These are phyloP conservation scores for Gobionotothen gibberifrons DNA, from an alignment of 2,797 vertebrate species.

Conservation along the genomic window DNA sequence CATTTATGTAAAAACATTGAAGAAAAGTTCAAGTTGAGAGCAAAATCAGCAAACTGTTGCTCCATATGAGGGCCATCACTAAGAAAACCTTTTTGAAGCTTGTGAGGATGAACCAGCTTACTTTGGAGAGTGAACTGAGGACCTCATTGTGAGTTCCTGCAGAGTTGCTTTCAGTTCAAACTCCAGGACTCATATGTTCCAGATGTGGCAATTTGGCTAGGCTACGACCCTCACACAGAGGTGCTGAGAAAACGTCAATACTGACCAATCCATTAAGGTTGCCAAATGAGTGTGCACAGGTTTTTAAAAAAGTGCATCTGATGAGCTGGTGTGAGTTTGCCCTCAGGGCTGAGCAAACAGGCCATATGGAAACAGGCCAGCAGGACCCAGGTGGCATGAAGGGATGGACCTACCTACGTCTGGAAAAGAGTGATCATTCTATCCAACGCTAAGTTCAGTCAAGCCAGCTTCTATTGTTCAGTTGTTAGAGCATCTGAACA, in stretches of 20 bases:
- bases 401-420: conserved; percentile 11
- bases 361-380: conserved; percentile 40
- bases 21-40: conserved; percentile 26
- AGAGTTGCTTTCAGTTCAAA: conserved; percentile 61
- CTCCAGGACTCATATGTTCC: conserved; percentile 74
- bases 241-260: conserved; percentile 78
- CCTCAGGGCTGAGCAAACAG: conserved; percentile 67
- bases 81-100: conserved; percentile 40
- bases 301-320: conserved; percentile 73
- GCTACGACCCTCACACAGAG: conserved; percentile 74
- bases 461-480: conserved; percentile 19
- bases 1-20: conserved; percentile 14
- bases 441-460: not conserved
- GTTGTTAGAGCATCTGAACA: conserved; percentile 10
- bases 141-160: conserved; percentile 70
- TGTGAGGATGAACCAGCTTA: conserved; percentile 59
- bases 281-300: conserved; percentile 73
- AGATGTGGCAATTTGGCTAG: conserved; percentile 77
- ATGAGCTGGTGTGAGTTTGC: conserved; percentile 76
- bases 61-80: conserved; percentile 27
- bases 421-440: not conserved
- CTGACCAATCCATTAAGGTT: conserved; percentile 69
- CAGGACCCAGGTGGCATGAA: conserved; percentile 31
- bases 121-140: conserved; percentile 75
- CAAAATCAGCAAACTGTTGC: conserved; percentile 28